These are phyloP conservation scores for Pavo muticus DNA, from an alignment of 2,113 vertebrate genomes.

Conservation along the genomic window DNA sequence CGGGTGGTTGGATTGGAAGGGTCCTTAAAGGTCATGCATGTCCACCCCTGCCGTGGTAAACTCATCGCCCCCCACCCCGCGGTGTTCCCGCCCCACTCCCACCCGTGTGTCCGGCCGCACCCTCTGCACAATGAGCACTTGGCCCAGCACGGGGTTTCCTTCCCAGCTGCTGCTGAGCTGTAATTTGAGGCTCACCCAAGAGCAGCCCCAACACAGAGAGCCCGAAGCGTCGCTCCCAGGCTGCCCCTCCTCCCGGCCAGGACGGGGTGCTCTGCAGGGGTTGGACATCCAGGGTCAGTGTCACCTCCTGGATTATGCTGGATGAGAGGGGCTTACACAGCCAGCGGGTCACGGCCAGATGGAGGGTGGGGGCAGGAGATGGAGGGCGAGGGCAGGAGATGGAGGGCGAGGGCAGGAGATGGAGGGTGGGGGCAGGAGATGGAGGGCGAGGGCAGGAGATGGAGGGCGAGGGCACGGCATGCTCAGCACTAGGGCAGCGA, in stretches of 20 bases:
- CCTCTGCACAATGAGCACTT: background rate
- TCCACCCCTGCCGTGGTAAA: background rate
- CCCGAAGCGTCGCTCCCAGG: accelerated
- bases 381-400: no score
- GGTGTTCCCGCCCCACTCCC: background rate
- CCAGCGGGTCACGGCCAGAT: no score
- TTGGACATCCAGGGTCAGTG: background rate
- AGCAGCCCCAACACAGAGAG: background rate
- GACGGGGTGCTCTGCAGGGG: background rate
- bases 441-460: background rate
- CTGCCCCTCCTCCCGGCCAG: accelerated
- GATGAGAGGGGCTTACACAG: background rate
- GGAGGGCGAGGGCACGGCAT: background rate
- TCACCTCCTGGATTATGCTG: background rate
- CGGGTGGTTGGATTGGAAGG: no score
- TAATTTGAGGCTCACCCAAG: background rate
- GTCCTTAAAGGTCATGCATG: no score
- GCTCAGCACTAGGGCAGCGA: background rate
- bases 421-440: background rate
- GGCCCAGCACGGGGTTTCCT: background rate
- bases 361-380: no score
- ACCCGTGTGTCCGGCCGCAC: no score
- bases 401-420: background rate
- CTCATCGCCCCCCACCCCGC: background rate
- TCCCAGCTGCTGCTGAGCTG: background rate